Conservation (phyloP, 1,140 invertebrate species). For the Euura saliciscinereae region DNA sequence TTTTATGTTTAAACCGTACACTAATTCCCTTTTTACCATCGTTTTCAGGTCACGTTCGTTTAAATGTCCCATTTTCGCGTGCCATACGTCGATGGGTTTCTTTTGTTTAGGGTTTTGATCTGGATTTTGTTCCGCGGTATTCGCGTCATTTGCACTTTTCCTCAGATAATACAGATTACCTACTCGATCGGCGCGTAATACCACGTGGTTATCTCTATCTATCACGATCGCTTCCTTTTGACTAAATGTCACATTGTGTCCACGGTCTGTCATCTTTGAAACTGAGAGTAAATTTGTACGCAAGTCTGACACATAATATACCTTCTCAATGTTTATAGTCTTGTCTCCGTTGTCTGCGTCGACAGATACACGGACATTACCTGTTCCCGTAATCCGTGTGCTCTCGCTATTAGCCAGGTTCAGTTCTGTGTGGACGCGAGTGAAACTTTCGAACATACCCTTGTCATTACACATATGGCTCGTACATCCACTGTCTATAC, state of each 20-base stretch:
- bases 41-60: not conserved
- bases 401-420: conserved; percentile 12
- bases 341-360: too few relatives aligned
- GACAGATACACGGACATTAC: too few relatives aligned
- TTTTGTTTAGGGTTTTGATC: not conserved
- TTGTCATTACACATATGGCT: conserved; percentile 17
- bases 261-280: conserved; percentile 10
- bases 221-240: conserved; percentile 11
- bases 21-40: conserved; percentile 15
- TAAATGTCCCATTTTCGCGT: not conserved
- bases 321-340: conserved; percentile 13
- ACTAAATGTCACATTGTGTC: conserved; percentile 13
- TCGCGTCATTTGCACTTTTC: not conserved
- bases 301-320: conserved; percentile 18
- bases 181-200: conserved; percentile 1
- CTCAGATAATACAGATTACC: not conserved
- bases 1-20: conserved; percentile 8
- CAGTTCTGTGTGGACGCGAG: not conserved
- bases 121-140: not conserved
- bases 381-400: conserved; percentile 13
- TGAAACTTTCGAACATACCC: conserved; percentile 1
- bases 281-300: conserved; percentile 17
- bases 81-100: not conserved
- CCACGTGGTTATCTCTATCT: conserved; percentile 9
- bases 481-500: conserved; percentile 16